Conservation (phyloP, 2,888 invertebrate genomes). For the Drosophila macrospina region DNA sequence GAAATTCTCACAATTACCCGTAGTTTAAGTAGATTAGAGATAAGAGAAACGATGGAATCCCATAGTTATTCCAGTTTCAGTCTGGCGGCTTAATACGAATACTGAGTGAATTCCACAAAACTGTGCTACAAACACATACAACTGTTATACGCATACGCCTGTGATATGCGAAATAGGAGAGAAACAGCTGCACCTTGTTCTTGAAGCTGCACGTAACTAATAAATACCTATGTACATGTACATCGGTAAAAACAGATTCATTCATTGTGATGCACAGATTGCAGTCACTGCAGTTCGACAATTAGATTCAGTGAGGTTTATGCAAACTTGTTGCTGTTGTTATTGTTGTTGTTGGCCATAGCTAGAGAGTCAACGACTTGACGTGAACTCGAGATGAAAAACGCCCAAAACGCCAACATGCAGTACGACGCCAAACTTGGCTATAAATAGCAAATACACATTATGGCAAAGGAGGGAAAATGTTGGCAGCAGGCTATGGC, state of each 20-base stretch:
- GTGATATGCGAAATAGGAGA: not conserved
- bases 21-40: constrained; percentile 33
- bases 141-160: not conserved
- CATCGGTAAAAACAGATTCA: not conserved
- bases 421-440: constrained; percentile 47
- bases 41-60: constrained; percentile 10
- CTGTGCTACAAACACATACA: constrained; percentile 12
- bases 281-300: not conserved
- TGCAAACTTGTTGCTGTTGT: constrained; percentile 31
- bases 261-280: not conserved
- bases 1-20: constrained; percentile 16
- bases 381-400: constrained; percentile 66
- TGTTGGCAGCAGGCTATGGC: constrained; percentile 5
- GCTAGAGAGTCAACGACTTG: constrained; percentile 69
- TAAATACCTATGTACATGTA: not conserved
- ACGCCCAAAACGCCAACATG: constrained; percentile 54
- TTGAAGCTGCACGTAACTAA: constrained; percentile 14
- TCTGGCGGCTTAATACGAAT: constrained; percentile 23
- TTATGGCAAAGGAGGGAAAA: constrained; percentile 15
- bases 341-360: constrained; percentile 38
- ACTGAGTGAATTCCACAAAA: constrained; percentile 27
- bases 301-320: constrained; percentile 16
- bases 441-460: constrained; percentile 61
- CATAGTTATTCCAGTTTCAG: constrained; percentile 14
- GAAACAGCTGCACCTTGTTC: constrained; percentile 14